Conservation (phyloP, 2,797 vertebrate species). For the Cottoperca gobio region DNA sequence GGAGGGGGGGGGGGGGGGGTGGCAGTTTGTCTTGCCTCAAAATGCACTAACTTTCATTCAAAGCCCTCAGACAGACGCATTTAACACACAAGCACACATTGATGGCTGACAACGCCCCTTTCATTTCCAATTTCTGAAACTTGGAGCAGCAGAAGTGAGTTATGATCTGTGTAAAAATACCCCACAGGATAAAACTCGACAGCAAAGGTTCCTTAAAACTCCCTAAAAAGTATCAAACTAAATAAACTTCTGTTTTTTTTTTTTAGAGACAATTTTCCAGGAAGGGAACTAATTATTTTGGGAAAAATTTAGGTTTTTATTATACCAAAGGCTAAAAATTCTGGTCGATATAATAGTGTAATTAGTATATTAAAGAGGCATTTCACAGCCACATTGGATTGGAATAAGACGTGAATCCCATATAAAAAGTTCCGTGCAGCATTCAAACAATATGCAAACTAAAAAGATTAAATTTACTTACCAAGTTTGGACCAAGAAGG, state of each 20-base stretch:
- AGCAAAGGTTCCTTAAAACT: not conserved
- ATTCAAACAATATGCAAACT: constrained; percentile 45
- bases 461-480: constrained; percentile 59
- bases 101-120: constrained; percentile 77
- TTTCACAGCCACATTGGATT: not conserved
- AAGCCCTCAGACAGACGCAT: constrained; percentile 9
- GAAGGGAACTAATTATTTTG: not conserved
- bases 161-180: constrained; percentile 54
- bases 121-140: constrained; percentile 52
- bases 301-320: not conserved
- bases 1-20: too few species aligned
- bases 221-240: not conserved
- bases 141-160: constrained; percentile 34
- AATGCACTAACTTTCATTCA: constrained; percentile 25
- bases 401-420: constrained; percentile 8
- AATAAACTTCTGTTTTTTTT: not conserved
- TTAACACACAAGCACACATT: not conserved
- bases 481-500: constrained; percentile 42
- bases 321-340: not conserved
- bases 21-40: not conserved
- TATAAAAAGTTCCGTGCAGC: not conserved
- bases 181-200: constrained; percentile 3
- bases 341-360: too few species aligned
- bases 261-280: not conserved
- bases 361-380: not conserved